Base-by-base conservation (phyloP, 2,113 vertebrate species). In the Ifrita kowaldi region DNA sequence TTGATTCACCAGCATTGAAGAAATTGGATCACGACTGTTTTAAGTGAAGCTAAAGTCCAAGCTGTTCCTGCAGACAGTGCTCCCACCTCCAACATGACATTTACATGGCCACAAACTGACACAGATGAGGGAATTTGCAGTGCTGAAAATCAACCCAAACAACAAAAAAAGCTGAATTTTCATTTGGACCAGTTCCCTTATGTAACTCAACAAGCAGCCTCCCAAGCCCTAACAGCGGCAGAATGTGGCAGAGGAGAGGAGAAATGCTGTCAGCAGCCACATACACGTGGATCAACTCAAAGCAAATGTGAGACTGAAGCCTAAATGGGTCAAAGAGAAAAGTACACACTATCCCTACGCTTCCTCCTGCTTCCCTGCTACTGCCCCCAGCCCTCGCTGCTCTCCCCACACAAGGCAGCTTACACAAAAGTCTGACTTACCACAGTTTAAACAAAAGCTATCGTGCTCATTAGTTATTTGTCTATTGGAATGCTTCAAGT, bases 321-420 rank as follows among this genome's bases (percentile, higher is more conserved):
- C 90, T 86, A 93, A 95, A 81, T 44, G 89, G 89, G 82, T 96
- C 87, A 96, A 56, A 97, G 81, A 89, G 81, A 91, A 91, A 93
- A 87, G 62, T 26, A 93, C 82, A 93, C 89, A 9, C 33, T 6
- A 87, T 37, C 50, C 84, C 67, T 18, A 3, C 0, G 0, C 68
- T 42, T 95, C 75, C 75, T 79, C 62, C 91, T 57, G 32, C 73
- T 47, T 49, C 56, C 57, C 73, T 55, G 87, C 77, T 77, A 76
- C 87, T 67, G 67, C 59, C 94, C 62, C 60, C 70, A 83, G 62
- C n/a, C 53, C 52, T 53, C 2, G 0, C 35, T 23, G 3, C 56
- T 67, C 50, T 35, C n/a, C 55, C 60, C 32, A 10, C 15, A 6
- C 28, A 21, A 65, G 32, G 4, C 10, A 52, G 28, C 62, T 91